Conservation (phyloP, 2,113 vertebrate species). For the Notarius lentiginosus region DNA sequence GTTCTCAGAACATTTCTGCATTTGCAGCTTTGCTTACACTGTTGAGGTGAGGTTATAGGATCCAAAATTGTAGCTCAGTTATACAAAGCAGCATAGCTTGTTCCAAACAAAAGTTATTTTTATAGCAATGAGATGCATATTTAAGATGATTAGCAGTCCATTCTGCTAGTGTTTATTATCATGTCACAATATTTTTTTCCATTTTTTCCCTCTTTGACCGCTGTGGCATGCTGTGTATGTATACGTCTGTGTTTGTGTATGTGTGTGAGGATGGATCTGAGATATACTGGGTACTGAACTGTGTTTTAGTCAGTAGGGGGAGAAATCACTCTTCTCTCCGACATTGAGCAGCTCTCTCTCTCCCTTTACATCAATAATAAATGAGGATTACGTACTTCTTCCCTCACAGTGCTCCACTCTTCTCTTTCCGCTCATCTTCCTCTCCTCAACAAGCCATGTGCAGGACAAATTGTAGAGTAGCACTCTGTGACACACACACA, state of each 20-base stretch:
- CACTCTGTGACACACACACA: slow-evolving; percentile 13
- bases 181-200: slow-evolving; percentile 33
- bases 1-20: not conserved
- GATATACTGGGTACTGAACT: slow-evolving; percentile 53
- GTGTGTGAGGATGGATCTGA: slow-evolving; percentile 40
- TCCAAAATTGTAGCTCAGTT: slow-evolving; percentile 16
- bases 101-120: slow-evolving; percentile 45
- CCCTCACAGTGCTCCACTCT: slow-evolving; percentile 46
- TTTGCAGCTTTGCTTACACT: slow-evolving; percentile 16
- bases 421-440: slow-evolving; percentile 39
- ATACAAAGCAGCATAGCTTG: slow-evolving; percentile 12
- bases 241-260: slow-evolving; percentile 27
- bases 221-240: slow-evolving; percentile 39
- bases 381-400: slow-evolving; percentile 53
- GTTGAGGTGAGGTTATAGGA: not conserved
- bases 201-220: slow-evolving; percentile 33
- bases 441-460: slow-evolving; percentile 36
- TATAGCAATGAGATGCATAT: slow-evolving; percentile 26
- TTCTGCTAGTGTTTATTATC: slow-evolving; percentile 41
- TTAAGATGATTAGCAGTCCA: slow-evolving; percentile 39
- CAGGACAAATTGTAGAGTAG: slow-evolving; percentile 31
- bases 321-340: slow-evolving; percentile 62
- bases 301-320: slow-evolving; percentile 64
- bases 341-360: slow-evolving; percentile 40
- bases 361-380: slow-evolving; percentile 48